Evolutionary conservation across 2,888 invertebrate species (phyloP).

Genomic region (Protula sp.): DNA sequence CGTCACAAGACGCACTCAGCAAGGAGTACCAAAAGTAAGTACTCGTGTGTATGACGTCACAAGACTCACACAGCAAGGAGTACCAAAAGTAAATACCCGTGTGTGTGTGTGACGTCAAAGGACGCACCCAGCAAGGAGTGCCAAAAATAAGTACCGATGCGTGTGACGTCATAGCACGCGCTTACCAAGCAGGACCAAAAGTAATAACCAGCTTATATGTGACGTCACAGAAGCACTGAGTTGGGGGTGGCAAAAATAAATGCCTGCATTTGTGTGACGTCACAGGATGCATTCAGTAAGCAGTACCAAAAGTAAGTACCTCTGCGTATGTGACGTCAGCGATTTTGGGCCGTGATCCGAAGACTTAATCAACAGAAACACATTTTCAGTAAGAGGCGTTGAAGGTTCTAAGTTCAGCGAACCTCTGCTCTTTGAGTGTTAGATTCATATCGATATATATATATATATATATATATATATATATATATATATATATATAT

Average conservation of each 20-base stretch:
- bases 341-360: no score
- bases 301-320: slow-evolving; percentile 12
- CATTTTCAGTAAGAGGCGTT: no score
- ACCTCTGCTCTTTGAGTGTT: no score
- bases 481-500: no score
- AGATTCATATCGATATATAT: no score
- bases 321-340: neutral
- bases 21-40: slow-evolving; percentile 10
- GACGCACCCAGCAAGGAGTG: no score
- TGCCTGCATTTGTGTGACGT: slow-evolving; percentile 1
- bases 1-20: neutral
- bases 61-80: slow-evolving; percentile 4
- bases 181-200: slow-evolving; percentile 10
- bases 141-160: slow-evolving; percentile 5
- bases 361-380: no score
- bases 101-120: no score
- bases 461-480: no score
- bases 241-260: slow-evolving; percentile 9
- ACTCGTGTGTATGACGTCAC: neutral
- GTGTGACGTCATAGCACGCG: neutral
- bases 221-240: no score
- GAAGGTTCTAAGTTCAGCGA: no score
- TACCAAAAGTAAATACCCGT: slow-evolving; percentile 9
- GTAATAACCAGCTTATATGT: slow-evolving; percentile 6
- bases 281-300: slow-evolving; percentile 1